These are phyloP conservation scores for Rhynchonycteris naso DNA, from an alignment of 2,797 vertebrate genomes.

Conservation along the genomic window DNA sequence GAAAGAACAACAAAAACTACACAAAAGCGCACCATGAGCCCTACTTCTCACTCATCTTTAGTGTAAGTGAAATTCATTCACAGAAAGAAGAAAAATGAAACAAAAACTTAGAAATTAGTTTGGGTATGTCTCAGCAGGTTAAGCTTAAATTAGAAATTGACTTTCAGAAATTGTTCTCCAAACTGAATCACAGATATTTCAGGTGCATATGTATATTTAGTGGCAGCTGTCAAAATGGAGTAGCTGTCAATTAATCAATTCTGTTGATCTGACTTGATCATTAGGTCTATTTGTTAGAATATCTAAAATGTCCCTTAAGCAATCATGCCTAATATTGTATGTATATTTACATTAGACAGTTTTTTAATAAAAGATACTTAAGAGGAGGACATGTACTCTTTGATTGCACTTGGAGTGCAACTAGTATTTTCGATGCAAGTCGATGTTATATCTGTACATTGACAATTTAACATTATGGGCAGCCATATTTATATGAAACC, in stretches of 20 bases:
- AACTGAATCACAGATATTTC: background rate
- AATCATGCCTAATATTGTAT: background rate
- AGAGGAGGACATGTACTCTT: background rate
- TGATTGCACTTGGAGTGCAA: background rate
- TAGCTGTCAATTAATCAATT: background rate
- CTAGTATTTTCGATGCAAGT: background rate
- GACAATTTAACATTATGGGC: background rate
- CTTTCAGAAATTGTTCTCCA: background rate
- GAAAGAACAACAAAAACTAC: background rate
- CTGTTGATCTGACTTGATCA: background rate
- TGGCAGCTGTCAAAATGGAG: background rate
- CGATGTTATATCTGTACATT: background rate
- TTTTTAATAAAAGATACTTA: background rate
- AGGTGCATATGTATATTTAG: background rate
- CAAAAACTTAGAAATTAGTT: background rate
- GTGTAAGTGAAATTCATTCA: conserved; percentile 25
- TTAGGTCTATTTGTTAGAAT: background rate
- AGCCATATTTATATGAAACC: background rate
- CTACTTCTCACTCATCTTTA: background rate
- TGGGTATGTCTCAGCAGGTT: background rate
- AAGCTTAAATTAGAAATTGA: background rate
- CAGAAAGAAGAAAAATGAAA: background rate
- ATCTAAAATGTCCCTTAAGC: background rate
- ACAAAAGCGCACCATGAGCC: background rate
- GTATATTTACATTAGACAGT: background rate